Base-by-base conservation (phyloP, 2,113 vertebrate species). In the Pluvianellus socialis region DNA sequence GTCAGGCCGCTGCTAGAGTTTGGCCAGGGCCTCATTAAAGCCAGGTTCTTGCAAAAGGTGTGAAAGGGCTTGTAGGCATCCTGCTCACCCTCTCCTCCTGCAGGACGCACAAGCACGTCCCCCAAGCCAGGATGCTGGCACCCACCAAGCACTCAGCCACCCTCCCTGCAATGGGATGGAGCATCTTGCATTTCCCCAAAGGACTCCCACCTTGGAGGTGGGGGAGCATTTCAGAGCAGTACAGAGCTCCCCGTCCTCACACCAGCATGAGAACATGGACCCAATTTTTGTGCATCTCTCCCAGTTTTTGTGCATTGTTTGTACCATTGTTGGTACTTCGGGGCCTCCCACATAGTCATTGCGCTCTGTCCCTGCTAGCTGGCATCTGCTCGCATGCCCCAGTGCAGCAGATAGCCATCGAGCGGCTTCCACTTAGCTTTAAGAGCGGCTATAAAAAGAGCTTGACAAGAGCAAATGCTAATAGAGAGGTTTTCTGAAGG, bases 401-500 rank as follows among this genome's bases (percentile, higher is more conserved):
- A 35, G 47, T 0, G 0, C 4, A 49, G 86, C 53, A 85, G 27
- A 30, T 17, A 81, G 47, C 83, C 58, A 87, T 61, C 3, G 0
- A 80, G 42, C 12, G 0, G 35, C 76, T 94, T 86, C 88, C 82
- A 90, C 68, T 94, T 79, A 90, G 45, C 89, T 79, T 18, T 53
- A 71, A 82, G 38, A 94, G 71, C 7, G 20, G 32, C 74, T 74
- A 62, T 87, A 95, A 87, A 95, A 91, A 85, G 81, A 83, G 42
- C 58, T 79, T 94, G 93, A 87, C 87, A 88, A 88, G 79, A 97
- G 90, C 92, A 90, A 94, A 94, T 88, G 66, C 50, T 95, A 92
- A 97, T 85, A 90, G 89, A 68, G 90, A 92, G 71, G 50, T 94
- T 95, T 96, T 95, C 87, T 79, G 79, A 94, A 96, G 92, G 91